Evolutionary conservation across 2,797 vertebrate species (phyloP).

Genomic region (Macroramphosus scolopax): DNA sequence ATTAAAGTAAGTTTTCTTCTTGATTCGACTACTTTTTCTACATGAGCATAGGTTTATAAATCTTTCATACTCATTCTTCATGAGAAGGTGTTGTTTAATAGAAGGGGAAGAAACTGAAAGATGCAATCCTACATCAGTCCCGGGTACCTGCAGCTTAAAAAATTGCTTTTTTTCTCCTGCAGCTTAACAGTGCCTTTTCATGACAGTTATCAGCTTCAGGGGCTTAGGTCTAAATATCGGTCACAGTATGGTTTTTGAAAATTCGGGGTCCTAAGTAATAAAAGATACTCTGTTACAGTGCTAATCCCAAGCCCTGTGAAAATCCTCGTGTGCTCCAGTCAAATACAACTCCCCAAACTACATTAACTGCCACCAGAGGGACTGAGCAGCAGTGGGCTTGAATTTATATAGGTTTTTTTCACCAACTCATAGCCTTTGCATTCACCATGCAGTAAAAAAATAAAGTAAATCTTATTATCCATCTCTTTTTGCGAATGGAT

Average conservation of each 20-base stretch:
- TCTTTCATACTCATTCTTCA: conserved; percentile 14
- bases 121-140: conserved; percentile 59
- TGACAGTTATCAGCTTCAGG: conserved; percentile 78
- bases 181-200: conserved; percentile 76
- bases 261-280: conserved; percentile 74
- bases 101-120: conserved; percentile 42
- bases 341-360: conserved; percentile 74
- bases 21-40: no score
- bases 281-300: conserved; percentile 77
- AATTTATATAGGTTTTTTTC: conserved; percentile 68
- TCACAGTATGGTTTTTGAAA: conserved; percentile 81
- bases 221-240: conserved; percentile 83
- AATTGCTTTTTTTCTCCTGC: conserved; percentile 66
- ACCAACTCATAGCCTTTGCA: conserved; percentile 67
- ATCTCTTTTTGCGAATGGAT: conserved; percentile 63
- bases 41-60: conserved; percentile 29
- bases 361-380: conserved; percentile 73
- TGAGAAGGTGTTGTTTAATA: conserved; percentile 38
- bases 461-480: conserved; percentile 72
- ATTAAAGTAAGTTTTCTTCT: no score
- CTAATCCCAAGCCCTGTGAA: conserved; percentile 79
- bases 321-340: conserved; percentile 73
- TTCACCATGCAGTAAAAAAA: conserved; percentile 59
- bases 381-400: conserved; percentile 60
- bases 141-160: conserved; percentile 69